Conservation (phyloP, 2,888 invertebrate genomes). For the Tetragonula carbonaria region DNA sequence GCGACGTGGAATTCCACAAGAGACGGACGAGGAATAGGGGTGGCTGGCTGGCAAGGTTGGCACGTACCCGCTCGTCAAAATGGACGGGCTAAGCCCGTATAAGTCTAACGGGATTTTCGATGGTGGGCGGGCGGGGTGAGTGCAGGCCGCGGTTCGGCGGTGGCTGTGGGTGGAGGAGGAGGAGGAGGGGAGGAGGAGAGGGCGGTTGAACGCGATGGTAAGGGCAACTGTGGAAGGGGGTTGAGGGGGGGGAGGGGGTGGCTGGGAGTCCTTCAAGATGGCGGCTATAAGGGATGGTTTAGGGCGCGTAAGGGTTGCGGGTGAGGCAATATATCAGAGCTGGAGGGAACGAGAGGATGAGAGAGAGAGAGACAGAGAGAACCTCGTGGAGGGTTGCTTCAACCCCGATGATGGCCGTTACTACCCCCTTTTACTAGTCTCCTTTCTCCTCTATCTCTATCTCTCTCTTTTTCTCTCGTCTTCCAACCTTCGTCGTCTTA, state of each 20-base stretch:
- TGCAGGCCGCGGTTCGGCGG: conserved; percentile 72
- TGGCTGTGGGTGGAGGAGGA: conserved; percentile 57
- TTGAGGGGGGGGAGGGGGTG: conserved; percentile 33
- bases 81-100: conserved; percentile 83
- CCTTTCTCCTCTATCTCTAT: conserved; percentile 21
- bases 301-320: conserved; percentile 81
- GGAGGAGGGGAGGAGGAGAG: conserved; percentile 39
- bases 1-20: conserved; percentile 61
- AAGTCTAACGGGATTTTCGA: conserved; percentile 84
- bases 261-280: conserved; percentile 82
- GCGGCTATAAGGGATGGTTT: conserved; percentile 83
- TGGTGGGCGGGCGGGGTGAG: conserved; percentile 81
- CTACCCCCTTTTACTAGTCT: conserved; percentile 65
- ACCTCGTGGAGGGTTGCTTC: conserved; percentile 73
- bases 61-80: conserved; percentile 81
- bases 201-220: conserved; percentile 58
- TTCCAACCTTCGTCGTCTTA: conserved; percentile 13
- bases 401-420: conserved; percentile 74
- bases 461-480: conserved; percentile 10
- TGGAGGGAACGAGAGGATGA: conserved; percentile 59
- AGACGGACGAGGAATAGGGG: conserved; percentile 59
- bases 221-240: conserved; percentile 48
- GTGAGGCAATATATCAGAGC: conserved; percentile 82
- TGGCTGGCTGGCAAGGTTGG: conserved; percentile 63
- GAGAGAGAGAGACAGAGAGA: conserved; percentile 66